Evolutionary conservation across 1,140 invertebrate genomes (phyloP), one percentile per base, ranked within the genome.

Genomic region (Leptestheria dahalacensis): DNA sequence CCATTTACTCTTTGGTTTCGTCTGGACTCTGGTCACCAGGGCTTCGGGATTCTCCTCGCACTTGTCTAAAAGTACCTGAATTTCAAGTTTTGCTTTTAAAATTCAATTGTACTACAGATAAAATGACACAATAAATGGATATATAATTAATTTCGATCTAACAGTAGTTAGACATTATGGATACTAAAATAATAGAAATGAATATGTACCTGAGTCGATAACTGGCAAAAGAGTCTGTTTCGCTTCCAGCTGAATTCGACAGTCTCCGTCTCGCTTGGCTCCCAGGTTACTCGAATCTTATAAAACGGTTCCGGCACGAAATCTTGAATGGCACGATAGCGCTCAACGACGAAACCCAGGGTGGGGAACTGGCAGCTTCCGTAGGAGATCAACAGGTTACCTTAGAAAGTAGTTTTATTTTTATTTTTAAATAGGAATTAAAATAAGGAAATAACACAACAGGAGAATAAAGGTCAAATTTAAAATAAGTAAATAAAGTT

Each of bases 341-440:
- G 77, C 71, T 97, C 92, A 0, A 96, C 93, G 23, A 97, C 91
- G 79, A 98, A 98, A 12, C 94, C 95, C 29, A 97, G 72, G 1
- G 95, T 97, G 33, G 94, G 94, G 73, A 97, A 97, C 68, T 98
- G 95, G 71, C 95, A 98, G 52, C 88, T 91, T 1, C 97, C 96
- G 74, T 99, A 95, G 72, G 94, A 98, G 24, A 99, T 87, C 0
- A 99, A 25, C 10, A 26, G 21, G 6, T 10, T 20, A 25, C 23
- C 21, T 54, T n/a, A 6, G 12, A 21, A 12, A n/a, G n/a, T n/a
- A n/a, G n/a, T n/a, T n/a, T n/a, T n/a, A n/a, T n/a, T n/a, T n/a
- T n/a, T n/a, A n/a, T n/a, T n/a, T n/a, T n/a, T n/a, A n/a, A n/a
- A n/a, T n/a, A n/a, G n/a, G n/a, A n/a, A n/a, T n/a, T n/a, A n/a